Percentiles rank a stretch among this genome's conserved stretches.
These are phyloP conservation scores for Myiagra hebetior DNA, from an alignment of 2,113 vertebrate genomes.

Conservation along the genomic window DNA sequence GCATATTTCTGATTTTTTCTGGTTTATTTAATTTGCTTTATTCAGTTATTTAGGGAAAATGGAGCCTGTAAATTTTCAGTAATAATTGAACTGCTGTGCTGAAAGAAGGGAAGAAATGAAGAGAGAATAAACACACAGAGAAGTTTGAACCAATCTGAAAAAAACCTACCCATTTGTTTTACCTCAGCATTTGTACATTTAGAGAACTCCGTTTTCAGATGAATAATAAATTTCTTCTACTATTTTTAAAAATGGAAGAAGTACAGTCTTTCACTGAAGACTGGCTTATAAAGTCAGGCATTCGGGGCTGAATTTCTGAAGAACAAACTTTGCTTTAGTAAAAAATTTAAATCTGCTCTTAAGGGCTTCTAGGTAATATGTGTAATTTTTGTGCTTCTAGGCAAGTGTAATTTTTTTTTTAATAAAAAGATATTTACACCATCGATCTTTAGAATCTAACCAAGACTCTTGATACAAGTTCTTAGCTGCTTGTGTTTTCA, in stretches of 20 bases:
- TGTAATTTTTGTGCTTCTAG: too few relatives aligned
- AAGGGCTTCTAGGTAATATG: neutral
- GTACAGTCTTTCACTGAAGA: neutral
- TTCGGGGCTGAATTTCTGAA: neutral
- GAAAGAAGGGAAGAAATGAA: neutral
- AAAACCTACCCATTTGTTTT: neutral
- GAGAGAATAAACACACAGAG: neutral
- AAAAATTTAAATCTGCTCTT: neutral
- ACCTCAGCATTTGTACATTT: neutral
- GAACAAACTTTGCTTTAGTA: neutral
- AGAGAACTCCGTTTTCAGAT: neutral
- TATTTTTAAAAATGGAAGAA: neutral
- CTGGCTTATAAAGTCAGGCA: neutral
- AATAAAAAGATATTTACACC: neutral
- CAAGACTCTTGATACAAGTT: neutral
- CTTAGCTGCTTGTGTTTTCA: neutral
- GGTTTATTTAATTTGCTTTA: conserved; percentile 53
- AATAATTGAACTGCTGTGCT: neutral
- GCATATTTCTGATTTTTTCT: conserved; percentile 5
- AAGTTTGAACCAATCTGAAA: neutral
- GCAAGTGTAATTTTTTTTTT: neutral
- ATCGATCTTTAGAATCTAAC: neutral
- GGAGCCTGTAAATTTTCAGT: conserved; percentile 26
- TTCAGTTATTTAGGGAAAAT: conserved; percentile 50
- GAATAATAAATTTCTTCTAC: neutral